phyloP scores from a whole-genome alignment of 2,113 vertebrate species.

The Sakesphorus luctuosus region DNA sequence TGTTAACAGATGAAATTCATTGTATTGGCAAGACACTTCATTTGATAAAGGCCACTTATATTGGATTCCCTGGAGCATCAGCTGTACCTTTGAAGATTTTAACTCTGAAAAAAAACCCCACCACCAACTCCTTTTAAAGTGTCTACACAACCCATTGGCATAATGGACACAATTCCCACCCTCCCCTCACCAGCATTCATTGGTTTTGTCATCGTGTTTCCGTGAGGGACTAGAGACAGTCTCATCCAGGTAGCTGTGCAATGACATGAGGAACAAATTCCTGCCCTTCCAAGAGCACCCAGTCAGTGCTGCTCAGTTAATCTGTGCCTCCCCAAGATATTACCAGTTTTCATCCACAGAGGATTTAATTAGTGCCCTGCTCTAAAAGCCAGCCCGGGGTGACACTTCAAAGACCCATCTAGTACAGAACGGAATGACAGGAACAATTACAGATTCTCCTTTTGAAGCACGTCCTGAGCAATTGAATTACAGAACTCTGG shows the following conservation, averaged over 20 bases:
- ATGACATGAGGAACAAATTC: neutral
- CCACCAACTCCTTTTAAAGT: neutral
- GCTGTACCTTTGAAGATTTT: neutral
- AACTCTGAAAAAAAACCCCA: neutral
- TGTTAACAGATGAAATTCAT: neutral
- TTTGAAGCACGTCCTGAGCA: conserved; percentile 23
- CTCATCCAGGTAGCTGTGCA: neutral
- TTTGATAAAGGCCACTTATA: neutral
- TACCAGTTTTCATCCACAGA: neutral
- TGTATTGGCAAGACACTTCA: neutral
- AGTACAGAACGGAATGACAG: conserved; percentile 31
- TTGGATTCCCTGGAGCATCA: neutral
- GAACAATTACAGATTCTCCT: conserved; percentile 26
- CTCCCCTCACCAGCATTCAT: neutral
- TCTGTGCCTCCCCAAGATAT: neutral
- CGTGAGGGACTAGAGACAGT: neutral
- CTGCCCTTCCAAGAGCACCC: neutral
- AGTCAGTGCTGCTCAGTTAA: neutral
- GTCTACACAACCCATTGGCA: neutral
- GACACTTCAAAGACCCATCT: conserved; percentile 34
- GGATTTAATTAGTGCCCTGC: conserved; percentile 41
- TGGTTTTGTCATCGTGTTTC: neutral
- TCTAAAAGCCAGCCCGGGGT: conserved; percentile 42
- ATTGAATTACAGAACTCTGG: neutral
- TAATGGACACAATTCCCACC: neutral